Base-by-base conservation (phyloP, 2,797 vertebrate genomes). In the Catharus ustulatus region DNA sequence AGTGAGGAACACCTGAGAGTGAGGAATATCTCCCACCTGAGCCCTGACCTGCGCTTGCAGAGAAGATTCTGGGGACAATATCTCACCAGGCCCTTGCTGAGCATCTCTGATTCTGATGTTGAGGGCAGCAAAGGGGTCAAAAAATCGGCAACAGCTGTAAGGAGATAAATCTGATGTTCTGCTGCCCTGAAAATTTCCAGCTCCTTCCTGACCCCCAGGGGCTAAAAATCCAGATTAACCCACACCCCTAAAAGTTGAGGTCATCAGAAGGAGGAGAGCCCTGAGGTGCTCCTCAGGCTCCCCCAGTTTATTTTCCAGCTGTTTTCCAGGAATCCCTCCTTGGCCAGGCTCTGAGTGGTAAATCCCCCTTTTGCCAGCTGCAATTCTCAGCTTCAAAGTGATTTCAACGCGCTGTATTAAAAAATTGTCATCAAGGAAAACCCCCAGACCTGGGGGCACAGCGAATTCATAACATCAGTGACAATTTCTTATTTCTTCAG, bases 1-100 rank as follows among this genome's bases (percentile, higher is more conserved):
- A 59, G 43, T 0, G 34, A 14, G 10, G 57, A n/a, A 4, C n/a
- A 8, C 5, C 46, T 30, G 46, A 59, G 46, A 34, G 34, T 34
- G 34, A 34, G 34, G 34, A 34, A 34, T 8, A 34, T 43, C 71
- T 57, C 73, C 87, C 52, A 49, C 20, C 62, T 2, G 23, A 57
- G n/a, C 38, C 73, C 52, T 2, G 12, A 5, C 5, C 67, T 40
- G 23, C 5, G 2, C 15, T 36, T 78, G 15, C 80, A 29, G 24
- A 2, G 24, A 67, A 27, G 1, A 1, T 10, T n/a, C 29, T 0
- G 0, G 20, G 54, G 52, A 30, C n/a, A 69, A 1, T 0, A 14
- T 8, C 69, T 81, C 69, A 43, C 42, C 34, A 64, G 42, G 38
- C 38, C 30, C 24, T 17, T 58, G 45, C 32, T 54, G 67, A 68